Base-by-base conservation (phyloP, 2,888 invertebrate species). In the Pachymerium ferrugineum region DNA sequence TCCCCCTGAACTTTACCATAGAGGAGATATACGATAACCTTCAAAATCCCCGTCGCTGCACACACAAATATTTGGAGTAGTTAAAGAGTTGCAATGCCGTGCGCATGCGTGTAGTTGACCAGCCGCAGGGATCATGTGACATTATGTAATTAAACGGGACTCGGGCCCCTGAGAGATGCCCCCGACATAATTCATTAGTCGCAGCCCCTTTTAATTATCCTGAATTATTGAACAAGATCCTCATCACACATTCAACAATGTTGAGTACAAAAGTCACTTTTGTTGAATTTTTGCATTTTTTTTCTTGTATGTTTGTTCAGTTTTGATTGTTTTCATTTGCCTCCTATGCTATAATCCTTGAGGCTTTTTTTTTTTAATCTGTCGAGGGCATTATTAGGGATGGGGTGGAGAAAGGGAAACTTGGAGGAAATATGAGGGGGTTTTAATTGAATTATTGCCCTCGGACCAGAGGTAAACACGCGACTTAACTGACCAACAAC, bases 81-180 rank as follows among this genome's bases (percentile, higher is more conserved):
- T 28, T 62, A 62, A 62, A 62, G 62, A 62, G 62, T 62, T 62
- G 62, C 28, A 28, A 62, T 62, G 25, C 28, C 62, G 62, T 62
- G 62, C 62, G 28, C 62, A 62, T 62, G 62, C 62, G 62, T 62
- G 28, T 28, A 62, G 62, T 28, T 62, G 25, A 62, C 62, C 62
- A 62, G 62, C 62, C 62, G 62, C 62, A 62, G 62, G 62, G 62
- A 62, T 62, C 62, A 69, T 33, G 69, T 69, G 69, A 33, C 69
- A 69, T 69, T 69, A 69, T 69, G 69, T 69, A 69, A 69, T 69
- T 69, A 69, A 69, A 69, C 69, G 69, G 69, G 62, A 62, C 62
- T 62, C 69, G 69, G 69, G 30, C 69, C 69, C 30, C 69, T 30
- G 69, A 69, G 69, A 69, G 69, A 69, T 69, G 69, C 69, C 69